Conservation (phyloP, 2,113 vertebrate species). For the Euleptes europaea region DNA sequence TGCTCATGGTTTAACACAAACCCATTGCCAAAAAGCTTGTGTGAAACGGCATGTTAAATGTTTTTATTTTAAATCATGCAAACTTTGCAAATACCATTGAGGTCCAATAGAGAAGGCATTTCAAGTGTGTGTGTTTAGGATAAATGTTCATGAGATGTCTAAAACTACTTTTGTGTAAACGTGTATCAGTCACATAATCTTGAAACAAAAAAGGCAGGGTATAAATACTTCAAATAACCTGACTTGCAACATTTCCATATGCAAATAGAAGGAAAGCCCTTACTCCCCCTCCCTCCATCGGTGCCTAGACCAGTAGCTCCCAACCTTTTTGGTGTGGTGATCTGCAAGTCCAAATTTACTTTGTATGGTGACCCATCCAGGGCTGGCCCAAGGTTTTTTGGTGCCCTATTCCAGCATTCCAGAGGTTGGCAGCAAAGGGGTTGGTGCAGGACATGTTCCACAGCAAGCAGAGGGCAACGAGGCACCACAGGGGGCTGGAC, state of each 20-base stretch:
- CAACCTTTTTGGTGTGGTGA: too few relatives aligned
- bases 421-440: too few relatives aligned
- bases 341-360: too few relatives aligned
- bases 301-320: too few relatives aligned
- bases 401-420: too few relatives aligned
- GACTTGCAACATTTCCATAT: not conserved
- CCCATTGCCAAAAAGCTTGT: not conserved
- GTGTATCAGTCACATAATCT: not conserved
- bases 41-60: not conserved
- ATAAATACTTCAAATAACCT: not conserved
- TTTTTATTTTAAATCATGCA: not conserved
- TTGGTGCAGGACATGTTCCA: too few relatives aligned
- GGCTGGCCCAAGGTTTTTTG: too few relatives aligned
- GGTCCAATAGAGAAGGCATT: not conserved
- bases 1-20: not conserved
- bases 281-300: too few relatives aligned
- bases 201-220: not conserved
- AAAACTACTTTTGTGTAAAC: not conserved
- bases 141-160: not conserved
- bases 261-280: too few relatives aligned
- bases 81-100: not conserved
- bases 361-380: too few relatives aligned
- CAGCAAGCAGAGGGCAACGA: too few relatives aligned
- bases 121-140: not conserved
- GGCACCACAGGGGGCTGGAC: too few relatives aligned